Evolutionary conservation across 2,113 vertebrate species (phyloP).

Genomic region (Alethe diademata): DNA sequence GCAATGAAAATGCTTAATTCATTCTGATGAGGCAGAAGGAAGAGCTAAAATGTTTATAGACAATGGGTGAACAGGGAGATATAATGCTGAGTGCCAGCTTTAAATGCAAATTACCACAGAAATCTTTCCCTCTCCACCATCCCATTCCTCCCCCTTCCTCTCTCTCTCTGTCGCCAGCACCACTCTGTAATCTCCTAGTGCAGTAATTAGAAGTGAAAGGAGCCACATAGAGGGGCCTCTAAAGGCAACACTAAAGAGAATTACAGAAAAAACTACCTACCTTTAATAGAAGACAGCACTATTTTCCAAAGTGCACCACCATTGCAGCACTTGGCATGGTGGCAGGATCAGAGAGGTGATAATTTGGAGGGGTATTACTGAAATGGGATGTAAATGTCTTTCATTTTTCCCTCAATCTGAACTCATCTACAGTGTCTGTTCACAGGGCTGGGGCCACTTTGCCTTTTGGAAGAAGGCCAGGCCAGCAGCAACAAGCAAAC

Average conservation of each 20-base stretch:
- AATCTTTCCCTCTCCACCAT: constrained; percentile 68
- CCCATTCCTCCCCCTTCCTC: constrained; percentile 57
- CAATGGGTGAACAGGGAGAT: constrained; percentile 76
- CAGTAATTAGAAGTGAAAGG: constrained; percentile 71
- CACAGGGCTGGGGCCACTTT: not conserved
- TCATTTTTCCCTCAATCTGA: not conserved
- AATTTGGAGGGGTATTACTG: constrained; percentile 20
- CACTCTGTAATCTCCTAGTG: constrained; percentile 67
- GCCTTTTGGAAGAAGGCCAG: not conserved
- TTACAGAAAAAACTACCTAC: constrained; percentile 59
- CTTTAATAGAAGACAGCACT: constrained; percentile 50
- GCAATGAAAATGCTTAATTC: constrained; percentile 74
- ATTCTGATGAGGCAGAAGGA: constrained; percentile 75
- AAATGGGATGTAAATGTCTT: constrained; percentile 16
- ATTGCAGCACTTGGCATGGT: not conserved
- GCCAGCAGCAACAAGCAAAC: not conserved
- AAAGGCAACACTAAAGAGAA: constrained; percentile 62
- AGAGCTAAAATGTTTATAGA: constrained; percentile 77
- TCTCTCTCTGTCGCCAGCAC: constrained; percentile 53
- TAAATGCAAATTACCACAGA: constrained; percentile 73
- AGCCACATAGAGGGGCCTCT: constrained; percentile 59
- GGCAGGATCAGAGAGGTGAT: not conserved
- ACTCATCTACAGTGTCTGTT: not conserved
- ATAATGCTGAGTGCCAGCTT: constrained; percentile 76
- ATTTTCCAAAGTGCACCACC: constrained; percentile 31